A percentile compares a stretch with the other conserved stretches of the same genome.
These are phyloP conservation scores for Bos taurus DNA, from an alignment of 2,113 vertebrate species.

Conservation along the genomic window ARS-UCD2.0 NC_037339.1:30904501-30905000, in stretches of 20 bases:
- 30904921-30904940: neutral
- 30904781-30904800: fast-evolving
- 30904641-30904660: neutral
- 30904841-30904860: no score
- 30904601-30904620: neutral
- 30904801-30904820: no score
- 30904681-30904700: neutral
- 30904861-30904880: no score
- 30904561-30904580: neutral
- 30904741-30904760: no score
- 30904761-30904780: no score
- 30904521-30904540: neutral
- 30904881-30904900: neutral
- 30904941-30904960: neutral
- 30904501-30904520: neutral
- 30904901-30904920: neutral
- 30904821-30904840: no score
- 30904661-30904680: neutral
- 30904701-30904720: neutral
- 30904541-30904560: neutral
- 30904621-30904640: no score
- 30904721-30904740: neutral
- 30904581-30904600: neutral
- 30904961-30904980: neutral
- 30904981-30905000: neutral